Conservation (phyloP, 1,140 invertebrate genomes). For the Rhagoletis pomonella region DNA sequence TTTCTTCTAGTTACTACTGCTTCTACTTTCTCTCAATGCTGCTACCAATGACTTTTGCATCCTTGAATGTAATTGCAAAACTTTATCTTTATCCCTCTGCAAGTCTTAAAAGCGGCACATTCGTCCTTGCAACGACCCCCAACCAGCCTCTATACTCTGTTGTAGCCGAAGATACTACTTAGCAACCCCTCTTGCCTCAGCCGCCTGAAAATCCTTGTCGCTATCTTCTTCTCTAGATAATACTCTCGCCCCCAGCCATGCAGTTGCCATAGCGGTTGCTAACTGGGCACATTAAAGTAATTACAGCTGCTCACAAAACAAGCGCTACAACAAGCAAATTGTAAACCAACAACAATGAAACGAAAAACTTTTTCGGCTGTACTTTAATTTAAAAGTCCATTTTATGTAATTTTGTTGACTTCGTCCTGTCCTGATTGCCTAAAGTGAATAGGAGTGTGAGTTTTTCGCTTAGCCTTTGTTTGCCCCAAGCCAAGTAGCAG, state of each 20-base stretch:
- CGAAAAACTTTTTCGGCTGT: conserved; percentile 43
- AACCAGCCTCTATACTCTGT: background rate
- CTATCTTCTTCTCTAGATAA: background rate
- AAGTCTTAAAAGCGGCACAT: background rate
- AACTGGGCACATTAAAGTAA: conserved; percentile 51
- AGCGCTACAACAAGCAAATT: background rate
- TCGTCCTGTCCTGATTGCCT: background rate
- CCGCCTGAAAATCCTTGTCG: background rate
- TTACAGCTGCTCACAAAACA: conserved; percentile 38
- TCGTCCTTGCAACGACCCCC: background rate
- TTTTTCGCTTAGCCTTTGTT: background rate
- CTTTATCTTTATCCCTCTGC: conserved; percentile 31
- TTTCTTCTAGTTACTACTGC: background rate
- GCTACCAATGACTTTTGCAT: conserved; percentile 25
- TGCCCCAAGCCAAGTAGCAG: conserved; percentile 5
- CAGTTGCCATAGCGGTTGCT: conserved; percentile 19
- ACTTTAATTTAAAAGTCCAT: conserved; percentile 47
- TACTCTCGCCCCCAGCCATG: background rate
- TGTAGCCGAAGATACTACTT: conserved; percentile 5
- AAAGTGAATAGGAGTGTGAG: background rate
- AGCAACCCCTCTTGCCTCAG: background rate
- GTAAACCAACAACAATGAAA: conserved; percentile 7
- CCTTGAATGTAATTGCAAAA: conserved; percentile 51
- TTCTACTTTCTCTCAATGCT: background rate
- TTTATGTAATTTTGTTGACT: conserved; percentile 44